A percentile compares a stretch with the other conserved stretches of the same genome.
Evolutionary conservation across 2,113 vertebrate genomes (phyloP).

Genomic region (Ahaetulla prasina): DNA sequence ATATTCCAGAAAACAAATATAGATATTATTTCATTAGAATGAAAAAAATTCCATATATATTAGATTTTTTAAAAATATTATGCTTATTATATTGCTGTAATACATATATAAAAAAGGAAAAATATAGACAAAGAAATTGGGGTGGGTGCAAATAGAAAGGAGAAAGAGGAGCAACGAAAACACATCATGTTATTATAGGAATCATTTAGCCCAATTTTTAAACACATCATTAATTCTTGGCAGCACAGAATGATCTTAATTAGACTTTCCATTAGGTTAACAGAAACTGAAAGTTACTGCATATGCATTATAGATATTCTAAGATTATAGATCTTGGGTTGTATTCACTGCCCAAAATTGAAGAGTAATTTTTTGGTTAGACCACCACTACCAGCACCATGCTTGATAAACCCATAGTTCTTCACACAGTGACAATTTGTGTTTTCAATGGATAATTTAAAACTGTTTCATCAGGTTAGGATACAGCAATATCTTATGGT

Average conservation of each 20-base stretch:
- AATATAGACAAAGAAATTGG: not conserved
- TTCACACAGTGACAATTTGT: not conserved
- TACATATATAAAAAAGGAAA: not conserved
- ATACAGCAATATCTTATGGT: not conserved
- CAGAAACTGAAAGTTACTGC: not conserved
- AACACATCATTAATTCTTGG: not conserved
- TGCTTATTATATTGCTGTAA: not conserved
- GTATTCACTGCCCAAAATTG: not conserved
- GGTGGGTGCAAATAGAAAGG: not conserved
- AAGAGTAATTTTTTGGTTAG: not conserved
- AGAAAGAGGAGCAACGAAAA: not conserved
- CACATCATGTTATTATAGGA: not conserved
- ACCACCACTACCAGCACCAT: not conserved
- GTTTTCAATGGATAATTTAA: not conserved
- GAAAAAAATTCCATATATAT: not conserved
- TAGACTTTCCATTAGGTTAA: not conserved
- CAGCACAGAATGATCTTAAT: not conserved
- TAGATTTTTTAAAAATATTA: not conserved
- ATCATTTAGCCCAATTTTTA: not conserved
- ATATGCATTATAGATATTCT: not conserved
- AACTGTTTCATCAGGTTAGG: not conserved
- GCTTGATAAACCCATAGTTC: not conserved
- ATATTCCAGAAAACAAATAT: not conserved
- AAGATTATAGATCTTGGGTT: not conserved
- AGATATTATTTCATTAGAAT: not conserved